Conservation (phyloP, 2,113 vertebrate genomes). For the Panthera leo region DNA sequence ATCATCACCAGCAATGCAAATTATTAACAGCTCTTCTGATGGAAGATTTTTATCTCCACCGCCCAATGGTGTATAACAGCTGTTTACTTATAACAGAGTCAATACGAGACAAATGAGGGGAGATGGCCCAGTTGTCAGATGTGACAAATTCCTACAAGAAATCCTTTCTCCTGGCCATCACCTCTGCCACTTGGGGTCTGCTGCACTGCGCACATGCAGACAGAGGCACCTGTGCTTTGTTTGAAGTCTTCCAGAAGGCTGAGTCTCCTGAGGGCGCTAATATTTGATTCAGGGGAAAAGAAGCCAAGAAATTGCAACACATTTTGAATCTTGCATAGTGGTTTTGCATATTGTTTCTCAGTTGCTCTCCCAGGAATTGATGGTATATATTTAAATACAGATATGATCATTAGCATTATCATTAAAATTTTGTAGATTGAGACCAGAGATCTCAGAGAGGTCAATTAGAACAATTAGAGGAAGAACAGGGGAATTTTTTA, state of each 20-base stretch:
- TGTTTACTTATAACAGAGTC: not conserved
- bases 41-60: not conserved
- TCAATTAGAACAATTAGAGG: not conserved
- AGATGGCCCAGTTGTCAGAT: not conserved
- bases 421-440: not conserved
- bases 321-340: not conserved
- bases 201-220: too few relatives aligned
- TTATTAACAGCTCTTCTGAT: not conserved
- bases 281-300: not conserved
- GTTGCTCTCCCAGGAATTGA: not conserved
- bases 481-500: not conserved
- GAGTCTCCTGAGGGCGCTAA: not conserved
- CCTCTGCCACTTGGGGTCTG: not conserved
- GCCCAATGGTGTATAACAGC: not conserved
- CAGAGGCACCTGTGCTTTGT: not conserved
- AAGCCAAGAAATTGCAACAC: not conserved
- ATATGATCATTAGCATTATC: not conserved
- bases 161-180: not conserved
- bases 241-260: not conserved
- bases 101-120: slow-evolving; percentile 30
- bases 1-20: not conserved
- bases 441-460: not conserved
- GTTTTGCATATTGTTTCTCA: not conserved
- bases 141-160: slow-evolving; percentile 32
- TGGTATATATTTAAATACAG: not conserved